Conservation (phyloP, 2,113 vertebrate genomes). For the Platichthys flesus region DNA sequence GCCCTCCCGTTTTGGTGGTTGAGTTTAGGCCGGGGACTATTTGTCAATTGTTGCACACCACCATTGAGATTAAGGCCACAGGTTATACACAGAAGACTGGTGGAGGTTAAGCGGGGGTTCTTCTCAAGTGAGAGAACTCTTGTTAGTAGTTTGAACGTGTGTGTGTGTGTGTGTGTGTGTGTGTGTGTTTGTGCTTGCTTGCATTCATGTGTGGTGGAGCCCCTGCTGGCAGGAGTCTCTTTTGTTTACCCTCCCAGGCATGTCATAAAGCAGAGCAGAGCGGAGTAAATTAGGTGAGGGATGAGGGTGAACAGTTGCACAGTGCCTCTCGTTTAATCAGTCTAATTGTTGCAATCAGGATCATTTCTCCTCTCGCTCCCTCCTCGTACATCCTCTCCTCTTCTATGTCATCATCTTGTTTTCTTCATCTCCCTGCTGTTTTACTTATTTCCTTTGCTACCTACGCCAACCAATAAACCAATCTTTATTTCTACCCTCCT, state of each 20-base stretch:
- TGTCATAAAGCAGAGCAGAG: slow-evolving; percentile 47
- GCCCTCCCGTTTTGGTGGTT: too few relatives aligned
- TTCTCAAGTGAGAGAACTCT: slow-evolving; percentile 10
- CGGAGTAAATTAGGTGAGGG: slow-evolving; percentile 53
- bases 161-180: slow-evolving; percentile 12
- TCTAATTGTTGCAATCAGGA: slow-evolving; percentile 63
- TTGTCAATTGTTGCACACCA: too few relatives aligned
- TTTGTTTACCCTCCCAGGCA: slow-evolving; percentile 57
- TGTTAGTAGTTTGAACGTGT: not conserved
- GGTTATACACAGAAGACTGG: not conserved
- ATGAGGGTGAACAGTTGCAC: slow-evolving; percentile 37
- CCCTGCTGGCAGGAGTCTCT: slow-evolving; percentile 26
- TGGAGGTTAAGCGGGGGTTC: slow-evolving; percentile 45
- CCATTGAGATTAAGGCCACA: not conserved
- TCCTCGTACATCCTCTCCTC: not conserved
- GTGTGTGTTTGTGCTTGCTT: not conserved
- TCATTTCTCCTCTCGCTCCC: slow-evolving; percentile 1
- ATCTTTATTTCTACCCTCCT: not conserved
- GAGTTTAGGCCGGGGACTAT: too few relatives aligned
- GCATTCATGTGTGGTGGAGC: not conserved
- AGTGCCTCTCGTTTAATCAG: slow-evolving; percentile 60
- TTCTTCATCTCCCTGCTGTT: not conserved
- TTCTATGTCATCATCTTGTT: slow-evolving; percentile 15
- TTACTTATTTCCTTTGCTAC: not conserved
- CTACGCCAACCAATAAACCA: not conserved